Conservation (phyloP, 92 coral and sea anemone genomes). For the Heliopora coerulea region DNA sequence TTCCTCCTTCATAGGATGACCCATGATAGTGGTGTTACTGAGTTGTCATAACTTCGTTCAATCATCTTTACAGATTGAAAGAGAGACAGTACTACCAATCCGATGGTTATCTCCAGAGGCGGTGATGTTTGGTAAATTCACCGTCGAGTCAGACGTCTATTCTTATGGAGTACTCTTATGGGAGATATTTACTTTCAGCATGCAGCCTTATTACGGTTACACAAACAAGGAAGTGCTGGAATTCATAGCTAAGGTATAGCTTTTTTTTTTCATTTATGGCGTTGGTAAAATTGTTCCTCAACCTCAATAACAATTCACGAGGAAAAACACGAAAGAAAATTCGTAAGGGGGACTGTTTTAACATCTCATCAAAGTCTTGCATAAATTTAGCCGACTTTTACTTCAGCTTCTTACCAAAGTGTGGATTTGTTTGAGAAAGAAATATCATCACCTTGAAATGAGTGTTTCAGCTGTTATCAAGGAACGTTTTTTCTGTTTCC, state of each 20-base stretch:
- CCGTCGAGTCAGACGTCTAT: slow-evolving; percentile 89
- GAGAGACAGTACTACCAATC: slow-evolving; percentile 85
- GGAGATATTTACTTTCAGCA: slow-evolving; percentile 93
- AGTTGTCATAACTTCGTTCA: no score
- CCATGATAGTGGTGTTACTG: no score
- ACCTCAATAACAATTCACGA: neutral
- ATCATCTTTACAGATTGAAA: no score
- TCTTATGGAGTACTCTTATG: slow-evolving; percentile 90
- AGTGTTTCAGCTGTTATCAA: no score
- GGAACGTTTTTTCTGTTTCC: no score
- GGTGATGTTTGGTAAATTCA: slow-evolving; percentile 90
- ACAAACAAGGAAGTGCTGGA: slow-evolving; percentile 89
- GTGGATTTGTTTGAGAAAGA: no score
- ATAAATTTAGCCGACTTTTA: no score
- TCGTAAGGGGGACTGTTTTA: no score
- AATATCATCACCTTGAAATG: no score
- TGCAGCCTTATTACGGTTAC: slow-evolving; percentile 97
- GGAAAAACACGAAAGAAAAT: neutral
- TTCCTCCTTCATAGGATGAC: no score
- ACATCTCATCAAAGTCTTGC: no score
- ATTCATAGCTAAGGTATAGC: slow-evolving; percentile 76
- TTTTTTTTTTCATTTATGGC: neutral
- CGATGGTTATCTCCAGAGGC: slow-evolving; percentile 99
- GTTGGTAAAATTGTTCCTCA: neutral
- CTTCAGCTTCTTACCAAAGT: no score